A percentile compares a stretch with the other conserved stretches of the same genome.
Evolutionary conservation across 1,140 invertebrate species (phyloP).

Genomic region (Leguminivora glycinivorella): DNA sequence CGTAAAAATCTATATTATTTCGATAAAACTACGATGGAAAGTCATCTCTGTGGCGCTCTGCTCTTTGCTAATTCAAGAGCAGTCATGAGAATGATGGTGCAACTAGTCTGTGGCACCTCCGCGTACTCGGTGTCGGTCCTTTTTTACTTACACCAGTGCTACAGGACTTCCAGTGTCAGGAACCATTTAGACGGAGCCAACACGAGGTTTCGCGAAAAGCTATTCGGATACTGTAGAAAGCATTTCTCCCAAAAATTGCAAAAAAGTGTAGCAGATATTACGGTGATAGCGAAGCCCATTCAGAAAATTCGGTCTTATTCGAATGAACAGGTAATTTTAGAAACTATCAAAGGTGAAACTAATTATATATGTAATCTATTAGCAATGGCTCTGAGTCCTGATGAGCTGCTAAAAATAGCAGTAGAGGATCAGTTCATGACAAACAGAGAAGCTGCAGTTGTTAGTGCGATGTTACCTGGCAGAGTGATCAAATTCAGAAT

Average conservation of each 20-base stretch:
- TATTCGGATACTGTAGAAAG: conserved; percentile 63
- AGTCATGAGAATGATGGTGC: conserved; percentile 64
- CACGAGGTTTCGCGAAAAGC: conserved; percentile 62
- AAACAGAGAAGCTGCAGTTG: conserved; percentile 40
- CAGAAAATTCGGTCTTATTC: conserved; percentile 60
- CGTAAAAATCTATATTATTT: conserved; percentile 55
- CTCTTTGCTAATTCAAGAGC: conserved; percentile 60
- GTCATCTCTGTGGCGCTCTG: conserved; percentile 56
- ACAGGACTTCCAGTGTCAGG: conserved; percentile 53
- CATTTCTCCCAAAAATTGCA: conserved; percentile 53
- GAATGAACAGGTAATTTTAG: conserved; percentile 61
- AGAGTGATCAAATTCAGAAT: conserved; percentile 57
- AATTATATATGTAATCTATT: conserved; percentile 65
- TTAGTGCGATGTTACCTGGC: conserved; percentile 48
- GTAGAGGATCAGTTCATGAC: conserved; percentile 55
- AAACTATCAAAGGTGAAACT: conserved; percentile 60
- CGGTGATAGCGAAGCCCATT: conserved; percentile 51
- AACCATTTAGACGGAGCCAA: conserved; percentile 66
- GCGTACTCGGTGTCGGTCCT: conserved; percentile 58
- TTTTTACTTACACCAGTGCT: conserved; percentile 69
- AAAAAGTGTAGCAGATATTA: conserved; percentile 61
- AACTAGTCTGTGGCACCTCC: conserved; percentile 60
- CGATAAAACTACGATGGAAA: conserved; percentile 67
- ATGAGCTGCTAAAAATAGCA: conserved; percentile 55
- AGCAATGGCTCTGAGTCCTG: conserved; percentile 66